Evolutionary conservation across 2,113 vertebrate species (phyloP).

Genomic region (Limanda limanda): DNA sequence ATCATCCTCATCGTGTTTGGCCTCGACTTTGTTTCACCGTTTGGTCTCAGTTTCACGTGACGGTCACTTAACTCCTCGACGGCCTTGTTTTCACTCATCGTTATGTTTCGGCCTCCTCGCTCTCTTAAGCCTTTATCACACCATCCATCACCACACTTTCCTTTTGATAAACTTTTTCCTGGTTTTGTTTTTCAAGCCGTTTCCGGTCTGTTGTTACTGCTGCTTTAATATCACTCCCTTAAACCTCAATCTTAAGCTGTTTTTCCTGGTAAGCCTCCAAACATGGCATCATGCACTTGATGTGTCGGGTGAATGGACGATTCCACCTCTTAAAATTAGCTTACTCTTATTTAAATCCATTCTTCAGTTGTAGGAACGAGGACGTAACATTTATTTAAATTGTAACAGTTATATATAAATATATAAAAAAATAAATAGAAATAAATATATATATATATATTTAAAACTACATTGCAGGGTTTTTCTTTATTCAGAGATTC

Average conservation of each 20-base stretch:
- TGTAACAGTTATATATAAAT: conserved; percentile 79
- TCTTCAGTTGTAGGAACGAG: conserved; percentile 77
- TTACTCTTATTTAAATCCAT: conserved; percentile 81
- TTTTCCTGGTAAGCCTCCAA: conserved; percentile 61
- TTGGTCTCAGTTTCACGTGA: conserved; percentile 53
- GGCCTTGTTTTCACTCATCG: conserved; percentile 76
- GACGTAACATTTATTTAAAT: conserved; percentile 82
- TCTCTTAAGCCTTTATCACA: conserved; percentile 74
- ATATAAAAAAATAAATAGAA: conserved; percentile 63
- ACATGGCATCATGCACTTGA: conserved; percentile 76
- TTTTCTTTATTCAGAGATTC: conserved; percentile 75
- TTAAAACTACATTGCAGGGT: conserved; percentile 82
- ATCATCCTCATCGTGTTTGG: conserved; percentile 7
- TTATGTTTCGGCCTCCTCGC: conserved; percentile 46
- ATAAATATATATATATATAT: conserved; percentile 84
- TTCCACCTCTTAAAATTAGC: conserved; percentile 72
- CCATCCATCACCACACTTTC: conserved; percentile 45
- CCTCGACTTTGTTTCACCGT: conserved; percentile 71
- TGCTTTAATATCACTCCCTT: conserved; percentile 73
- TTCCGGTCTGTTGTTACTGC: conserved; percentile 82
- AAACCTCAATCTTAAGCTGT: conserved; percentile 61
- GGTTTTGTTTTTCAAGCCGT: conserved; percentile 83
- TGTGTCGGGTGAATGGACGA: conserved; percentile 60
- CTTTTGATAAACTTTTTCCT: conserved; percentile 68
- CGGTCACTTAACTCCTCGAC: conserved; percentile 80